A percentile compares a stretch with the other conserved stretches of the same genome.
Evolutionary conservation across 2,888 invertebrate species (phyloP).

Genomic region (Melieria picta): DNA sequence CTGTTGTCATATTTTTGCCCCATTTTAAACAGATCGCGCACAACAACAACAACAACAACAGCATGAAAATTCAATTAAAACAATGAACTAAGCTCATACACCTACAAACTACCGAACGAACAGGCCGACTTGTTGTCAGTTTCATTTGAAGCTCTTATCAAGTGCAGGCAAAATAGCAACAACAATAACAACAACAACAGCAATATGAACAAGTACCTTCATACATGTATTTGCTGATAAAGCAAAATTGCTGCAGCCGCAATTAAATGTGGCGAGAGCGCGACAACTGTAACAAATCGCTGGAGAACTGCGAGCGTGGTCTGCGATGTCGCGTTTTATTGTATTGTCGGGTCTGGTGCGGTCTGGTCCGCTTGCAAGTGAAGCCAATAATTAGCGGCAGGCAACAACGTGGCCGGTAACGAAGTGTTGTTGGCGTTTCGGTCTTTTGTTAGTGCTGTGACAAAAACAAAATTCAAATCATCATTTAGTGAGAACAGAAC

Average conservation of each 20-base stretch:
- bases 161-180: conserved; percentile 26
- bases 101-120: not conserved
- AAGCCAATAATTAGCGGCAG: not conserved
- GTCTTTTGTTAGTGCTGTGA: not conserved
- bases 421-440: not conserved
- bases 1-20: not conserved
- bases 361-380: not conserved
- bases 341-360: no score
- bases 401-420: not conserved
- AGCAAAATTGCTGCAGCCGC: conserved; percentile 6
- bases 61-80: no score
- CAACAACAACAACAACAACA: no score
- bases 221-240: conserved; percentile 1
- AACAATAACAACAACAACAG: conserved; percentile 30
- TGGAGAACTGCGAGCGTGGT: no score
- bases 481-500: no score
- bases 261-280: not conserved
- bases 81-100: no score
- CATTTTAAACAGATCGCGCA: not conserved
- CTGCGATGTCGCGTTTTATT: no score
- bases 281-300: not conserved
- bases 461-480: no score
- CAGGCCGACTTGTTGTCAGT: conserved; percentile 2
- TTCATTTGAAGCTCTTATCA: conserved; percentile 23
- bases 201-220: conserved; percentile 13